phyloP scores from a whole-genome alignment of 2,888 invertebrate species.

The Branchipolynoe longqiensis region DNA sequence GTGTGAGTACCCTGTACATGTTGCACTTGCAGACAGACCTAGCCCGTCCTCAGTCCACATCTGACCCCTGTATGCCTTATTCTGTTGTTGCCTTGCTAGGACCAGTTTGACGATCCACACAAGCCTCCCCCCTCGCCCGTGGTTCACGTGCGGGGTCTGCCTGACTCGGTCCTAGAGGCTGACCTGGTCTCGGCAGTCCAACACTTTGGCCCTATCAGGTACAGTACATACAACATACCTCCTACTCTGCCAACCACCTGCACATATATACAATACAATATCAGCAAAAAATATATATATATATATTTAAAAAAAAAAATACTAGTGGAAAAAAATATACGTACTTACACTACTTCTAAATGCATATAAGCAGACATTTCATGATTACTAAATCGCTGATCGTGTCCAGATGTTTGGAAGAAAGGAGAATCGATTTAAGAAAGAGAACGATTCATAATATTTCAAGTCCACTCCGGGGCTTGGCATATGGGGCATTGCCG shows the following conservation, averaged over 20 bases:
- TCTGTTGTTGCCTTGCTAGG: constrained; percentile 63
- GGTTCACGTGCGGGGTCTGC: constrained; percentile 83
- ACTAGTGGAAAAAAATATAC: not conserved
- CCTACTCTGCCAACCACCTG: constrained; percentile 56
- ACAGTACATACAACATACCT: constrained; percentile 62
- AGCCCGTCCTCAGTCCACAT: not conserved
- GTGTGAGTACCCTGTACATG: constrained; percentile 18
- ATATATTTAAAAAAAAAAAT: not conserved
- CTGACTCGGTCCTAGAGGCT: constrained; percentile 81
- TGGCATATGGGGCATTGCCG: constrained; percentile 37
- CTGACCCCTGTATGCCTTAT: constrained; percentile 40
- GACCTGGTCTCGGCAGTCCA: constrained; percentile 83
- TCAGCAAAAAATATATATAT: constrained; percentile 41
- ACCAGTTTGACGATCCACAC: constrained; percentile 80
- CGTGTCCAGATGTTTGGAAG: constrained; percentile 31
- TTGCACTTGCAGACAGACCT: constrained; percentile 23
- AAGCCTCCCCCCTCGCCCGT: constrained; percentile 83
- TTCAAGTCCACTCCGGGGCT: constrained; percentile 41
- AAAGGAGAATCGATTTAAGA: not conserved
- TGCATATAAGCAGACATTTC: constrained; percentile 2
- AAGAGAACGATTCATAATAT: not conserved
- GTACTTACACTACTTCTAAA: not conserved
- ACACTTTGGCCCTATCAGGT: constrained; percentile 82
- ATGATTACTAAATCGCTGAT: constrained; percentile 12
- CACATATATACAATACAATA: constrained; percentile 54